phyloP scores from a whole-genome alignment of 2,113 vertebrate genomes.

The Hystrix cristata region DNA sequence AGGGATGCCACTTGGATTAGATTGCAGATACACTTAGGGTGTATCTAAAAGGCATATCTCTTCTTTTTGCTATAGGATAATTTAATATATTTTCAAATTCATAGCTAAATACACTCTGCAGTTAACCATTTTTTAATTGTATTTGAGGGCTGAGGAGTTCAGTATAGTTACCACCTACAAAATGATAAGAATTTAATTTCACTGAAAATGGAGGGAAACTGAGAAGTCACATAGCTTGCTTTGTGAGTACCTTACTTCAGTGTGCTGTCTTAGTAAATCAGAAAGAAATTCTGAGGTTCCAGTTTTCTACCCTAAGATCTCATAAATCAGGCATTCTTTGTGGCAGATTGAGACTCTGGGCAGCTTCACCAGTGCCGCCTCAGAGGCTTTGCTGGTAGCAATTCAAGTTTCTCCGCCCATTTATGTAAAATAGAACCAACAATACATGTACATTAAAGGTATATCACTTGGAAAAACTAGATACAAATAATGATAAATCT shows the following conservation, averaged over 20 bases:
- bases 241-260: background rate
- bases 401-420: background rate
- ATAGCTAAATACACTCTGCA: background rate
- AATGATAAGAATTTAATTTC: background rate
- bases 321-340: background rate
- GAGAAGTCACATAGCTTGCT: background rate
- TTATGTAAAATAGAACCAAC: background rate
- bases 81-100: constrained; percentile 22
- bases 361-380: background rate
- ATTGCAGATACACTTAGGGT: background rate
- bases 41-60: background rate
- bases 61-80: constrained; percentile 19
- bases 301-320: background rate
- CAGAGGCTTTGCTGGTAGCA: background rate
- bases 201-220: background rate
- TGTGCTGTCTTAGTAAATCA: background rate
- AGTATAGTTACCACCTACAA: background rate
- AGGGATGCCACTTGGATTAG: background rate
- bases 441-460: background rate
- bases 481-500: background rate
- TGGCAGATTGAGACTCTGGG: background rate
- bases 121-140: background rate
- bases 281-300: constrained; percentile 42
- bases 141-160: background rate
- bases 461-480: background rate